These are phyloP conservation scores for Hemithea aestivaria DNA, from an alignment of 2,888 invertebrate genomes.

Conservation along the genomic window DNA sequence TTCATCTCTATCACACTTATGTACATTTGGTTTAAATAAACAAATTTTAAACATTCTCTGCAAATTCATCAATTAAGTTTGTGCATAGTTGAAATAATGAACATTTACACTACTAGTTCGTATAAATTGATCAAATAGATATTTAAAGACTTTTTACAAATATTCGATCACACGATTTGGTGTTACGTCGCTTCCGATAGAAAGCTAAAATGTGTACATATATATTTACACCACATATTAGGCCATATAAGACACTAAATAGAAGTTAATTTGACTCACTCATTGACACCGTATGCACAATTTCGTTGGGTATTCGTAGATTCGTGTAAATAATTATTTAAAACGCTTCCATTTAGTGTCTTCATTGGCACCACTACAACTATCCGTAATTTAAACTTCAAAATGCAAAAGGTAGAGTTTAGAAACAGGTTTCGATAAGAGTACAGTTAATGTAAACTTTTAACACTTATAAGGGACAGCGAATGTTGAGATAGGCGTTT, in stretches of 20 bases:
- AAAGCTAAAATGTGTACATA: constrained; percentile 33
- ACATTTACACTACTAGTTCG: constrained; percentile 60
- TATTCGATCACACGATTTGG: constrained; percentile 62
- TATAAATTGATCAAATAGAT: constrained; percentile 61
- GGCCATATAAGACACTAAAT: constrained; percentile 1
- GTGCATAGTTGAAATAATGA: constrained; percentile 73
- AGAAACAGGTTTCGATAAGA: constrained; percentile 16
- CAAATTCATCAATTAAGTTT: constrained; percentile 70
- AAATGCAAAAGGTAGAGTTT: constrained; percentile 61
- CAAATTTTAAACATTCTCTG: constrained; percentile 72
- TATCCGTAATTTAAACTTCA: constrained; percentile 51
- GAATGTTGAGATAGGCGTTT: no score
- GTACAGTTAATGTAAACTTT: constrained; percentile 11
- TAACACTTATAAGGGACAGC: constrained; percentile 13
- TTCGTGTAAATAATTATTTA: no score
- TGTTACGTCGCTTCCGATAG: constrained; percentile 51
- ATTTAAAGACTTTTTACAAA: constrained; percentile 38
- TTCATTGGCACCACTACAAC: constrained; percentile 3
- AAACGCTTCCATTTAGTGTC: no score
- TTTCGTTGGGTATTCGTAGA: no score
- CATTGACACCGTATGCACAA: no score
- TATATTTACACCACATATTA: constrained; percentile 8
- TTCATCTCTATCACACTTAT: constrained; percentile 79
- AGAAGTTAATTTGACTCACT: background rate
- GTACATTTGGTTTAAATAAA: constrained; percentile 78